Base-by-base conservation (phyloP, 1,140 invertebrate species). In the Drosophila tropicalis region DNA sequence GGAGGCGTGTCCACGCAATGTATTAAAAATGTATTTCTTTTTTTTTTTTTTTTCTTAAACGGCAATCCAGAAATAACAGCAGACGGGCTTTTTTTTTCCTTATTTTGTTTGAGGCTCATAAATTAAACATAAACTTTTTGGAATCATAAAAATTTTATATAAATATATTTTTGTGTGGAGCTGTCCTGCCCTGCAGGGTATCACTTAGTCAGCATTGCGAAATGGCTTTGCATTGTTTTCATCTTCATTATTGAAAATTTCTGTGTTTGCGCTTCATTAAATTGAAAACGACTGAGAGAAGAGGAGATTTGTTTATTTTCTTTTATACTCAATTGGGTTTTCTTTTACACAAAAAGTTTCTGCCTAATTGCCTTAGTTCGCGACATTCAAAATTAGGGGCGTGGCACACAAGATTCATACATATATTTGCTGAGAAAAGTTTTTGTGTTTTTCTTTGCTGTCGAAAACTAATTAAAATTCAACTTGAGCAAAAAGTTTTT, bases 381-480 rank as follows among this genome's bases (percentile, higher is more conserved):
- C 55, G 65, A 73, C 79, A 71, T 63, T 29, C 69, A 67, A 81
- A 77, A 67, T 79, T 76, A 62, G 29, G 56, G 73, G 66, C 58
- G 70, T 67, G 66, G 34, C 60, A 55, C 25, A 10, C 13, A 84
- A 84, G 56, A 73, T 76, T 63, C 44, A 76, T 80, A 57, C 74
- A 75, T 69, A 70, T 58, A 70, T 51, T 19, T 51, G 44, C 17
- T 51, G 7, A 12, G 44, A 51, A 51, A 51, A 51, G 17, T 51
- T 51, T 51, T 47, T 29, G 29, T 29, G 22, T 22, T 22, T 22
- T 22, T 22, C 3, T 22, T 22, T 22, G 22, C 3, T 47, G 44
- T 47, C 77, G 72, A 84, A 62, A 89, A 89, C 84, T 89, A 89
- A 89, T 89, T 89, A 89, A 89, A 89, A 89, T 89, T 89, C 84